phyloP scores from a whole-genome alignment of 2,797 vertebrate genomes.

The Hydrophis major region DNA sequence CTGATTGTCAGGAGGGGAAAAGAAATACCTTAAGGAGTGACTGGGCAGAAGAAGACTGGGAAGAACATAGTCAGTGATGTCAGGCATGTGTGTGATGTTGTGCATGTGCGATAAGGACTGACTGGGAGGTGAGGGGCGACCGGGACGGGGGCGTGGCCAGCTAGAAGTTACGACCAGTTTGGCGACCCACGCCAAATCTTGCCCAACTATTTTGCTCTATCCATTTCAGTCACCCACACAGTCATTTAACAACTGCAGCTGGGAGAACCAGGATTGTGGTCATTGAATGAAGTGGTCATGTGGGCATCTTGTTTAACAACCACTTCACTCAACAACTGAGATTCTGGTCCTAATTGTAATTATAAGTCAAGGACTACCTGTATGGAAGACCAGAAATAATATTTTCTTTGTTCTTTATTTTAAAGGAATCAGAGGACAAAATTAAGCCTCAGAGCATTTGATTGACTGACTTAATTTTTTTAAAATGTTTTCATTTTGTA shows the following conservation, averaged over 20 bases:
- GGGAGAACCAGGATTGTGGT: background rate
- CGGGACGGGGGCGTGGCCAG: too few relatives aligned
- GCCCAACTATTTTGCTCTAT: background rate
- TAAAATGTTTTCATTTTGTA: background rate
- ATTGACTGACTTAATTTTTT: background rate
- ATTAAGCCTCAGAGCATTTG: background rate
- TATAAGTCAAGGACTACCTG: conserved; percentile 16
- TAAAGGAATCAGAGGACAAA: background rate
- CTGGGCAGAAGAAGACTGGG: too few relatives aligned
- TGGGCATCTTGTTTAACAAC: background rate
- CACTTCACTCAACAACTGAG: background rate
- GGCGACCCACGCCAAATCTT: too few relatives aligned
- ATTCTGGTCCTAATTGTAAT: background rate
- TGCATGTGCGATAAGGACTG: too few relatives aligned
- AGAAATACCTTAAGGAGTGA: too few relatives aligned
- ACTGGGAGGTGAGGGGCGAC: too few relatives aligned
- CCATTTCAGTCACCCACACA: background rate
- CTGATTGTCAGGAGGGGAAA: too few relatives aligned
- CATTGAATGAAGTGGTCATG: background rate
- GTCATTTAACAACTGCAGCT: background rate
- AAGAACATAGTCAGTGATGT: too few relatives aligned
- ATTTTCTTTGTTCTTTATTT: background rate
- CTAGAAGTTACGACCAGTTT: too few relatives aligned
- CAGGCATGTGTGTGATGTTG: too few relatives aligned
- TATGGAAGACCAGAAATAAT: conserved; percentile 29